Conservation (phyloP, 2,888 invertebrate species). For the Prosopocoilus inquinatus region DNA sequence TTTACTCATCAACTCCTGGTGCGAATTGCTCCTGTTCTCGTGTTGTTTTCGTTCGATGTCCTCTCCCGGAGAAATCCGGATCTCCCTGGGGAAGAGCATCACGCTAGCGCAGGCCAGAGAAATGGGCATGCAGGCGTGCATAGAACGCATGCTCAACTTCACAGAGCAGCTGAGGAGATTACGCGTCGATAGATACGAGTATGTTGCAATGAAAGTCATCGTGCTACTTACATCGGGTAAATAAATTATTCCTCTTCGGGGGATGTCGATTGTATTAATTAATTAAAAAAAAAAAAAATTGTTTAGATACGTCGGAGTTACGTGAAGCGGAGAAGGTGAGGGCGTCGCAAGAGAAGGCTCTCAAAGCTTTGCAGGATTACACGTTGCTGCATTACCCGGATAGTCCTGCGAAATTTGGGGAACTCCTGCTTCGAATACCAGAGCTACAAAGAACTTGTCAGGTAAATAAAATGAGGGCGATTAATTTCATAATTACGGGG, state of each 20-base stretch:
- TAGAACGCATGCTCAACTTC: constrained; percentile 92
- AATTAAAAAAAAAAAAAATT: not conserved
- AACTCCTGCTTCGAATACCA: constrained; percentile 86
- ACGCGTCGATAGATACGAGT: constrained; percentile 92
- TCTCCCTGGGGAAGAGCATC: constrained; percentile 62
- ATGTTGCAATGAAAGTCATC: constrained; percentile 94
- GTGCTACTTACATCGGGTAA: constrained; percentile 86
- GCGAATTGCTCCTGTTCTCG: constrained; percentile 85
- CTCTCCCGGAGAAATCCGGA: constrained; percentile 83
- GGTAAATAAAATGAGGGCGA: too few relatives aligned
- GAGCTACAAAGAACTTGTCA: constrained; percentile 94
- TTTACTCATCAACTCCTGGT: constrained; percentile 96
- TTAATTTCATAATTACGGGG: too few relatives aligned
- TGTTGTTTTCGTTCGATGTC: constrained; percentile 93
- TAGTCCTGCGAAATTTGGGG: constrained; percentile 92
- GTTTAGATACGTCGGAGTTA: constrained; percentile 83
- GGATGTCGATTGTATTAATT: not conserved
- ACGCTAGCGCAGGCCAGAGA: constrained; percentile 67
- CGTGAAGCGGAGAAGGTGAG: constrained; percentile 92
- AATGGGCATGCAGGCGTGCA: constrained; percentile 79
- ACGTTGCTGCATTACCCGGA: constrained; percentile 89
- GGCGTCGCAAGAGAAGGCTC: constrained; percentile 90
- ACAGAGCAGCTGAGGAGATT: constrained; percentile 88
- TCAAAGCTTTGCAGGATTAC: constrained; percentile 89
- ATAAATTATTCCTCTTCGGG: not conserved